A percentile compares a stretch with the other conserved stretches of the same genome.
Conservation (phyloP, 2,113 vertebrate species). For the Brevimyrus niger region DNA sequence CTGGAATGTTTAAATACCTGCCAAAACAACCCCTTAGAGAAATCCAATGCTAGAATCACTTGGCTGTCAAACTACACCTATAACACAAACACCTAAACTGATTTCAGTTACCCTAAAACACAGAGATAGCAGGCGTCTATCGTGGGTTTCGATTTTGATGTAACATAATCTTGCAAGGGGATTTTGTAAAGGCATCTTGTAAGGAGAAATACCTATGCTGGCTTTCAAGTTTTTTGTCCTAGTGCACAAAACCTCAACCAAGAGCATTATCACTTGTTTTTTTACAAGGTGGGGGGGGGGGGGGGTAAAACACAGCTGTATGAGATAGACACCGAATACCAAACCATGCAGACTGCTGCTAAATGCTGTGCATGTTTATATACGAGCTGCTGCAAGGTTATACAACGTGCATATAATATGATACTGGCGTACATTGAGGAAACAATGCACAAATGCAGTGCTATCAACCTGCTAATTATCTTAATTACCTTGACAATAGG, state of each 20-base stretch:
- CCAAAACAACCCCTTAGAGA: background rate
- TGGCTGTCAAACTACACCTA: background rate
- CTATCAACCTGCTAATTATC: background rate
- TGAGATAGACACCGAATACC: background rate
- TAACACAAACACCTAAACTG: background rate
- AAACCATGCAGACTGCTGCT: background rate
- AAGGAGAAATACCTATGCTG: background rate
- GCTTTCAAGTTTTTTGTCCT: background rate
- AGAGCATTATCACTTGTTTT: background rate
- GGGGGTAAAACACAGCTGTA: background rate
- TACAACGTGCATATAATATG: background rate
- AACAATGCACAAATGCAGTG: background rate
- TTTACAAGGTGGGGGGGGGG: background rate
- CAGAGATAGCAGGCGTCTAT: background rate
- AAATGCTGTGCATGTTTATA: background rate
- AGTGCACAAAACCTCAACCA: background rate
- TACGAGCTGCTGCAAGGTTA: background rate
- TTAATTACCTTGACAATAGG: background rate
- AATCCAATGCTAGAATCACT: background rate
- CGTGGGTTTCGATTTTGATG: background rate
- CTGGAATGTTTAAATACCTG: background rate
- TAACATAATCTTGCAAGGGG: background rate
- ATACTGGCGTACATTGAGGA: background rate
- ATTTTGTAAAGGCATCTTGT: background rate
- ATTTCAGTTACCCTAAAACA: background rate